Base-by-base conservation (phyloP, 1,140 invertebrate genomes). In the Procambarus virginalis region DNA sequence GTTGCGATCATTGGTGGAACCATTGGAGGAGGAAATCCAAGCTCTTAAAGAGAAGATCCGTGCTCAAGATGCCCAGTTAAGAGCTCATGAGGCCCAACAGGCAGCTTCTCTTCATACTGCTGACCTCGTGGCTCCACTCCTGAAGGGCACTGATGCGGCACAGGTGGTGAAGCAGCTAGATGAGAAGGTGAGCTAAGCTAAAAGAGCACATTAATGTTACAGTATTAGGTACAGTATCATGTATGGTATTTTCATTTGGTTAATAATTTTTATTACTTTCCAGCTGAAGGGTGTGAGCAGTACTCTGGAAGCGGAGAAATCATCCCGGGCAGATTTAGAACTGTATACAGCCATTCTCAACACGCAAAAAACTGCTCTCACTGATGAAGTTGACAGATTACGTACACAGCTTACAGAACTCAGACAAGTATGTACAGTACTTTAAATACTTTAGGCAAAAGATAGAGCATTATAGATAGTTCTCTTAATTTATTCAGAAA, bases 11-110 rank as follows among this genome's bases (percentile, higher is more conserved):
- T 95, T 99, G 51, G 97, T 99, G 2, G 95, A 97, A 83, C 98
- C 98, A 14, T 94, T 99, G 82, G 98, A 99, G 94, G 96, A 98
- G 94, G 98, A 99, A 94, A 98, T 99, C 92, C 96, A 96, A 93
- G 96, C 96, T 6, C 94, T 99, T 0, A 98, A 98, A 94, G 96
- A 96, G 92, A 98, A 99, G 94, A 94, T 99, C 79, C 94, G 97
- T 64, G 95, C 96, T 73, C 96, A 97, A 1, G 97, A 98, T 93
- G 95, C 97, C 8, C 96, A 97, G 93, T 93, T 98, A 46, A 96
- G 97, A 93, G 95, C 96, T 79, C 96, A 94, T 91, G 95, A 95
- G 92, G 94, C 90, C 17, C 92, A 92, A 76, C 93, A 93, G 84
- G 92, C 91, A 70, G 92, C 93, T n/a, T n/a, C 92, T 76, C 88